Base-by-base conservation (phyloP, 1,140 invertebrate species). In the Ceratina australensis region DNA sequence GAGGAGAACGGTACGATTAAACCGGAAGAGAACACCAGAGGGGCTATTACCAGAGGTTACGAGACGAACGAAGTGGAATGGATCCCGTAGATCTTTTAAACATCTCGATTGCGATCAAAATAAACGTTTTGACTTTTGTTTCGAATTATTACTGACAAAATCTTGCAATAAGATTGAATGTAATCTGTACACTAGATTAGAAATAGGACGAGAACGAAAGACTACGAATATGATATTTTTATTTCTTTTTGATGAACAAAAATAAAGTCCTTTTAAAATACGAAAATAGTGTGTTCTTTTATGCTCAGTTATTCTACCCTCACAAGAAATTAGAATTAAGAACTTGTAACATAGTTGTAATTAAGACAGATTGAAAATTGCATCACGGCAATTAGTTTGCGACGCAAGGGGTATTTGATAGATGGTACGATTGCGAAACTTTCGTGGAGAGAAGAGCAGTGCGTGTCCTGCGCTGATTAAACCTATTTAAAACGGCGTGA, bases 41-140 rank as follows among this genome's bases (percentile, higher is more conserved):
- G 57, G 0, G 42, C n/a, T 8, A 74, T 79, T 1, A 82, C 64
- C 4, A 86, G 67, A 68, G 87, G 85, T 81, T 88, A 77, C 12
- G 91, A 92, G 69, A 89, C 86, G 12, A 92, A 92, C 80, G 92
- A 92, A 24, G 91, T 92, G 16, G 91, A 92, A 83, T 92, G 90
- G 91, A 91, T 92, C 20, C 90, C 89, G 8, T 91, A 87, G 79
- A 82, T 69, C n/a, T 20, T 69, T 10, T 24, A 52, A n/a, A 26
- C 20, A 52, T 1, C 26, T 50, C 47, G 47, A 69, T 59, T 18
- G 63, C 5, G 10, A 68, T 12, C 5, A 54, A 20, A 13, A 54
- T 47, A 16, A 13, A 67, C 18, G 20, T 16, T 68, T 2, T 5
- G 16, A 24, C 8, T 20, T 54, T 54, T 8, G 50, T 3, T 18